Base-by-base conservation (phyloP, 2,888 invertebrate genomes). In the Polyommatus iphigenia region DNA sequence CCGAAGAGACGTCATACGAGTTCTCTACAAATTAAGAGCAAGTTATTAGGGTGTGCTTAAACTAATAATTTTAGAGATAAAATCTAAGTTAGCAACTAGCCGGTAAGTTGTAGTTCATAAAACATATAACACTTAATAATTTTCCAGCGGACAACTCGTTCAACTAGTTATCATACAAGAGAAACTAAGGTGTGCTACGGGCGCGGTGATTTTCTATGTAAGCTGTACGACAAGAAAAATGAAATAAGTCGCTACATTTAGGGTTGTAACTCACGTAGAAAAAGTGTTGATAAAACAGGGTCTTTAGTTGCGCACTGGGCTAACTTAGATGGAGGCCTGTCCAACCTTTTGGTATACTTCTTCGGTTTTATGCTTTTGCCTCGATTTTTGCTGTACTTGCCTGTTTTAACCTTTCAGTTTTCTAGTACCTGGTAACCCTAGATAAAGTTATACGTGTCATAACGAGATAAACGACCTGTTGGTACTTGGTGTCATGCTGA, bases 401-500 rank as follows among this genome's bases (percentile, higher is more conserved):
- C 4, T 67, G 3, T 29, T 67, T 13, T 29, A 4, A 5, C 3
- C 29, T 50, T 67, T 15, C 4, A 6, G 15, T 32, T 67, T 67
- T 67, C 67, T 1, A 4, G 29, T 1, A 29, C 6, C 15, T 18
- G 29, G 18, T 29, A 32, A 18, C 67, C 29, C 67, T 67, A 67
- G 67, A 10, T 67, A 67, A 24, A 46, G 75, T n/a, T 54, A 54
- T 50, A 29, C 18, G 50, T 75, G 75, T 75, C 75, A 75, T 75
- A 75, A 75, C 75, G 50, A 54, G 75, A 75, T 54, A 75, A 54
- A 75, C 50, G 75, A 41, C 72, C 10, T 71, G 50, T 77, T 24
- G 32, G 29, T 71, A 62, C 32, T 77, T 24, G 32, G 29, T 71
- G 67, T 77, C 78, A 59, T 50, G 75, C 71, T 84, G 84, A 87